phyloP scores from a whole-genome alignment of 2,113 vertebrate species.

The Pavo muticus region DNA sequence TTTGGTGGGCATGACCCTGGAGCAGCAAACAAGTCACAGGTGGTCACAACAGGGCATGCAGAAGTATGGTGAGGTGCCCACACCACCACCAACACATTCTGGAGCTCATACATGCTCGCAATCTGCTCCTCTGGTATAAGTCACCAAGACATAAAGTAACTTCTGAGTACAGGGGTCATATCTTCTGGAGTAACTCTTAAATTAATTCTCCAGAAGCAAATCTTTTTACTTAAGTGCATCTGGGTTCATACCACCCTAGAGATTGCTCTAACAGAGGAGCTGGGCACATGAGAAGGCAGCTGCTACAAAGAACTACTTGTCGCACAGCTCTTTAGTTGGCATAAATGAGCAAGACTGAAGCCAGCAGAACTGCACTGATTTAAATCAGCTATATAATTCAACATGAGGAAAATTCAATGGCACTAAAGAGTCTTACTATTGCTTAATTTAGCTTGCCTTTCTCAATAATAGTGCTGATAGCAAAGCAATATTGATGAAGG shows the following conservation, averaged over 20 bases:
- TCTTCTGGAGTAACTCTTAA: not conserved
- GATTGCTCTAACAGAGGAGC: not conserved
- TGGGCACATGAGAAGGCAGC: not conserved
- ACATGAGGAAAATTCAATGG: not conserved
- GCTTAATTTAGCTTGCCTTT: slow-evolving; percentile 4
- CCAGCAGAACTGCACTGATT: not conserved
- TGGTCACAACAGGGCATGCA: not conserved
- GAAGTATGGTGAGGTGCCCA: not conserved
- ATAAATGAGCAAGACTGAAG: not conserved
- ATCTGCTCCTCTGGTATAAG: not conserved
- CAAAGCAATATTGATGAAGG: slow-evolving; percentile 2
- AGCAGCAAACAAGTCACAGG: not conserved
- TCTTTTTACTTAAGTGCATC: not conserved
- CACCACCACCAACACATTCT: not conserved
- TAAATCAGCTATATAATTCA: not conserved
- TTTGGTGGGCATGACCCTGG: not conserved
- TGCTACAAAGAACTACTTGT: slow-evolving; percentile 17
- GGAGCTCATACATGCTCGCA: not conserved
- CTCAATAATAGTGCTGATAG: not conserved
- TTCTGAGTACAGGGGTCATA: not conserved
- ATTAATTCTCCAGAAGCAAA: not conserved
- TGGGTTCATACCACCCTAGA: not conserved
- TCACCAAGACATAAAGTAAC: not conserved
- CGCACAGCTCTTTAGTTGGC: not conserved
- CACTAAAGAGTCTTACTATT: not conserved